A percentile compares a stretch with the other conserved stretches of the same genome.
Evolutionary conservation across 2,797 vertebrate genomes (phyloP).

Genomic region (Danio tinwini): DNA sequence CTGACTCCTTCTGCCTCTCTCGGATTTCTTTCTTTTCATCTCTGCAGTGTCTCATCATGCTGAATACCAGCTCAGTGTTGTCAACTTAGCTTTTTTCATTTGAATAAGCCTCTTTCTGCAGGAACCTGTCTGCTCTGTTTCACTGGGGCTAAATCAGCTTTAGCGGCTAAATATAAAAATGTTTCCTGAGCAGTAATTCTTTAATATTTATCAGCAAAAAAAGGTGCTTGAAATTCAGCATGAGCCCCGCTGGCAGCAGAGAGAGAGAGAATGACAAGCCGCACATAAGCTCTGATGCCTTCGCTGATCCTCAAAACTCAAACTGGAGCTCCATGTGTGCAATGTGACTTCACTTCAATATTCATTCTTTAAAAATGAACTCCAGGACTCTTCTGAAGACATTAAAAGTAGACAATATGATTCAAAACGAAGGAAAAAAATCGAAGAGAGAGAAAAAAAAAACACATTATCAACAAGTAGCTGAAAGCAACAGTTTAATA

Average conservation of each 20-base stretch:
- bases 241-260: constrained; percentile 62
- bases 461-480: neutral
- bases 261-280: constrained; percentile 57
- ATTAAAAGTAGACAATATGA: neutral
- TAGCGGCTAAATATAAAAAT: constrained; percentile 80
- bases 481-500: neutral
- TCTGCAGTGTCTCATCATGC: constrained; percentile 58
- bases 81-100: constrained; percentile 79
- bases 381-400: neutral
- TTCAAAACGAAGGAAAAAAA: neutral
- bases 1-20: constrained; percentile 45
- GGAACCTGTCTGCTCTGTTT: constrained; percentile 74
- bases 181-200: constrained; percentile 72
- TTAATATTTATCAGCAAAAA: constrained; percentile 75
- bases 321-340: constrained; percentile 22
- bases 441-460: neutral
- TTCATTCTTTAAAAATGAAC: neutral
- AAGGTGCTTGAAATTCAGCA: constrained; percentile 70
- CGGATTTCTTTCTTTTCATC: constrained; percentile 67
- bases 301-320: constrained; percentile 44
- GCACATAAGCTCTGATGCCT: constrained; percentile 54
- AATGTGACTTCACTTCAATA: constrained; percentile 3
- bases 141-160: constrained; percentile 78
- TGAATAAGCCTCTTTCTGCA: constrained; percentile 83
- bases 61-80: constrained; percentile 73